Conservation (phyloP, 2,888 invertebrate genomes). For the Cheilosia urbana region DNA sequence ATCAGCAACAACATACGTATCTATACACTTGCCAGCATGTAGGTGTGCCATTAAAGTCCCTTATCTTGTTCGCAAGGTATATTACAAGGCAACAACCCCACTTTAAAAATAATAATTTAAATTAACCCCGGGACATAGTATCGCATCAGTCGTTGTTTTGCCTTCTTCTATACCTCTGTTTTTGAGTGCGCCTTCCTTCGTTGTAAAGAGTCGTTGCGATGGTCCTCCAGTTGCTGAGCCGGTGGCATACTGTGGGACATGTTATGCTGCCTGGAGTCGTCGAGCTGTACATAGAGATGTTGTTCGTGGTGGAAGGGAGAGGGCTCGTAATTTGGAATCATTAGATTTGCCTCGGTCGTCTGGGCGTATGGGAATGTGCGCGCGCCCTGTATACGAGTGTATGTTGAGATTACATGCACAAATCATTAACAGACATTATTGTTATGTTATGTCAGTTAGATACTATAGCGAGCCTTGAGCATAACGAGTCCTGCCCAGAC, state of each 20-base stretch:
- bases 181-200: constrained; percentile 21
- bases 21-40: constrained; percentile 38
- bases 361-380: constrained; percentile 10
- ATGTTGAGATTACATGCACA: constrained; percentile 64
- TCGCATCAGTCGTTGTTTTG: constrained; percentile 64
- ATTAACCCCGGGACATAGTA: constrained; percentile 75
- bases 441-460: constrained; percentile 72
- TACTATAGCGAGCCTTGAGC: constrained; percentile 58
- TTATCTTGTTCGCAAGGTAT: constrained; percentile 74
- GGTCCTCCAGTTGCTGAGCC: constrained; percentile 68
- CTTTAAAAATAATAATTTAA: constrained; percentile 76
- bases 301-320: neutral
- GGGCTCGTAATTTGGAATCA: constrained; percentile 68
- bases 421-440: constrained; percentile 75
- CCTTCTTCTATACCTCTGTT: constrained; percentile 2
- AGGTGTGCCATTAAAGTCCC: constrained; percentile 73
- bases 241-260: constrained; percentile 62
- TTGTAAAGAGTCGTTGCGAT: constrained; percentile 41
- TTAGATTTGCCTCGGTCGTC: constrained; percentile 66
- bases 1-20: constrained; percentile 35
- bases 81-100: constrained; percentile 76
- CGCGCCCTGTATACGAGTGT: constrained; percentile 1
- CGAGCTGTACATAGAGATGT: neutral
- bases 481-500: constrained; percentile 66
- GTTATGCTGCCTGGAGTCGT: constrained; percentile 54